Base-by-base conservation (phyloP, 2,888 invertebrate genomes). In the Galerucella calmariensis region DNA sequence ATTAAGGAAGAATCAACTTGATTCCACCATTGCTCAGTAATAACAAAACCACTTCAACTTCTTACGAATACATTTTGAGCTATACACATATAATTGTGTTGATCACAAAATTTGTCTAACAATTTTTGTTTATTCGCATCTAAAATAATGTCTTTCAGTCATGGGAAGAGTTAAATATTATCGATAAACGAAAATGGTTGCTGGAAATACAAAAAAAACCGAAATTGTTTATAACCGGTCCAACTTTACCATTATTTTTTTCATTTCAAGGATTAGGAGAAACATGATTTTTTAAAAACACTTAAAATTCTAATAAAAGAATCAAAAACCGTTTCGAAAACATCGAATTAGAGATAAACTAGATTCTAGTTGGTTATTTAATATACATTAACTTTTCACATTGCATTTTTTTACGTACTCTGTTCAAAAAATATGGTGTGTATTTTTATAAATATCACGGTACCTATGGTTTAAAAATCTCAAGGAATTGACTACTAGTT, bases 41-140 rank as follows among this genome's bases (percentile, higher is more conserved):
- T 56, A 62, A 61, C 44, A 27, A 61, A 71, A 35, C 44, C n/a
- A 56, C 16, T 58, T 53, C 20, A 46, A 58, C 24, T 48, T 27
- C 69, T 59, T 69, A 58, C 44, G 16, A 59, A 59, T 69, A 69
- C 46, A 44, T 35, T 35, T 69, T 69, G 59, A 69, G 69, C 59
- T 69, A 69, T 20, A 20, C 20, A 20, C 20, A 46, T 44, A 27
- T 24, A 62, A 20, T 20, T 63, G 11, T 46, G 46, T 46, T n/a
- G 63, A 63, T 63, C 63, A 63, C 63, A 61, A 35, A 41, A 61
- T 35, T 61, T 27, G 27, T 61, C n/a, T 59, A 59, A 12, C 20
- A 12, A 20, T 61, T 27, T 61, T 9, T 61, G 14, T 61, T 61
- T 27, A n/a, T 61, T 61, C 61, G 35, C 14, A 41, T 63, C 41